These are phyloP conservation scores for Callinectes sapidus DNA, from an alignment of 2,888 invertebrate species.

Conservation along the genomic window DNA sequence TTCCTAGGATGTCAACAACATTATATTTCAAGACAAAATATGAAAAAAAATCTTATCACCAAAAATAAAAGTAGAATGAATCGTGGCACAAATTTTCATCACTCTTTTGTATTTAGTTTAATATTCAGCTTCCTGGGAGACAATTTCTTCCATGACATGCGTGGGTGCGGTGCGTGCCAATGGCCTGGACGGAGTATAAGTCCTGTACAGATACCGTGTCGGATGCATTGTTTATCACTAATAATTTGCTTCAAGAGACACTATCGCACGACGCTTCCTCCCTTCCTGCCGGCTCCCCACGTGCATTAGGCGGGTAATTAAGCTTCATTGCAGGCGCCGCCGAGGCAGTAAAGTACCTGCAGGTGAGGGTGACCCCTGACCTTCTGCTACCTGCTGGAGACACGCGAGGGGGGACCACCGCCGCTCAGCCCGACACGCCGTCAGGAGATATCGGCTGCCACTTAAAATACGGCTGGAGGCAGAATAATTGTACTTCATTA, in stretches of 20 bases:
- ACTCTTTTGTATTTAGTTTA: not conserved
- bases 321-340: slow-evolving; percentile 15
- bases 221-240: slow-evolving; percentile 39
- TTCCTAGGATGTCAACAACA: not conserved
- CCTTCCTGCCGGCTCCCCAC: not conserved
- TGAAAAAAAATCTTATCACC: not conserved
- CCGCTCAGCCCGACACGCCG: not conserved
- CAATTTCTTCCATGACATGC: not conserved
- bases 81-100: not conserved
- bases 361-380: not conserved
- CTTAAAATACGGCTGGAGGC: slow-evolving; percentile 19
- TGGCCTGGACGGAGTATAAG: not conserved
- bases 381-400: not conserved
- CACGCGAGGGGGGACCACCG: slow-evolving; percentile 3
- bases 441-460: slow-evolving; percentile 31
- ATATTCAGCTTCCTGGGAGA: not conserved
- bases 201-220: slow-evolving; percentile 8
- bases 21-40: not conserved
- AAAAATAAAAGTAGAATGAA: not conserved
- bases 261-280: slow-evolving; percentile 2
- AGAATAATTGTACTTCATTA: slow-evolving; percentile 31
- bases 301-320: slow-evolving; percentile 7
- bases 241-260: slow-evolving; percentile 31
- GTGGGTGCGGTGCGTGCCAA: not conserved
- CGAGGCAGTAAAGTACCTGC: slow-evolving; percentile 36